Percentiles rank a stretch among this genome's conserved stretches.
Evolutionary conservation across 1,140 invertebrate genomes (phyloP).

Genomic region (Sipha flava): DNA sequence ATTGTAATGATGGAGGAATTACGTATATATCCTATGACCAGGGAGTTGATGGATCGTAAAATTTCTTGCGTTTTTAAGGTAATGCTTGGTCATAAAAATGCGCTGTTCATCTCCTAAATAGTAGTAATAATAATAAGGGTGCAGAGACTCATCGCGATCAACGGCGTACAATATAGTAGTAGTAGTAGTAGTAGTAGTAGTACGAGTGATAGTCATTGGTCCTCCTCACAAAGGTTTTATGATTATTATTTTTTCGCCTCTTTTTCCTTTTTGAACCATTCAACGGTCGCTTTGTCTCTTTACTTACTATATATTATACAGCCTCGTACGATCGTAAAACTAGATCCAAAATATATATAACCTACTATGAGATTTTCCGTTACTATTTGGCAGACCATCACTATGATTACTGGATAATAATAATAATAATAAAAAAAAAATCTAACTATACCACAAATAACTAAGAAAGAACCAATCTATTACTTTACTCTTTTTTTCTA

Average conservation of each 20-base stretch:
- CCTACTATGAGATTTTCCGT: slow-evolving; percentile 10
- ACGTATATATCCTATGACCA: background rate
- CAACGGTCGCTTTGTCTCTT: background rate
- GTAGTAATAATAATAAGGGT: background rate
- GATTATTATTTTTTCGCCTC: slow-evolving; percentile 10
- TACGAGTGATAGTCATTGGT: background rate
- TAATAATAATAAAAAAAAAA: background rate
- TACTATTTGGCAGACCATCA: background rate
- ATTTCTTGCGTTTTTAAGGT: slow-evolving; percentile 13
- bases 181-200: background rate
- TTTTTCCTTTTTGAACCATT: background rate
- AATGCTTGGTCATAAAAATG: slow-evolving; percentile 1
- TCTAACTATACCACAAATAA: background rate
- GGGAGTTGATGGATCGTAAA: slow-evolving; percentile 23
- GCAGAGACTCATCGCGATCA: background rate
- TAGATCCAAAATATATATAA: background rate
- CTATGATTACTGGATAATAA: slow-evolving; percentile 7
- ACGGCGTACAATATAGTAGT: background rate
- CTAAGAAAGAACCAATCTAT: background rate
- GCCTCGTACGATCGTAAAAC: background rate
- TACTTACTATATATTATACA: background rate
- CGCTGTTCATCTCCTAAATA: background rate
- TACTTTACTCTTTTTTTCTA: background rate
- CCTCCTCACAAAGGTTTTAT: slow-evolving; percentile 21
- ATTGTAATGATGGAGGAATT: background rate